Evolutionary conservation across 2,113 vertebrate genomes (phyloP).

Genomic region (Paramormyrops kingsleyae): DNA sequence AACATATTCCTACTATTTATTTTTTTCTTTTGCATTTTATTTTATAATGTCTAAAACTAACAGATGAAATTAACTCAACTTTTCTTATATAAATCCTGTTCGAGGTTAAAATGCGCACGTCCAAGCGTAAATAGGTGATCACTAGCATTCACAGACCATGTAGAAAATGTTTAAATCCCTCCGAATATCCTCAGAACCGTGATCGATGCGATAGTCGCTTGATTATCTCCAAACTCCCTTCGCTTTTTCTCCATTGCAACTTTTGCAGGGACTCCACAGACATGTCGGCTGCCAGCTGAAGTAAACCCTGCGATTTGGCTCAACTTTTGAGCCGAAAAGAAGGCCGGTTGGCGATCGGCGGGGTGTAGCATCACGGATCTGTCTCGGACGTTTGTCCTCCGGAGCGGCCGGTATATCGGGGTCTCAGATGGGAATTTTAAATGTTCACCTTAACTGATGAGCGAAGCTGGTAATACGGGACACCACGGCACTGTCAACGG

Average conservation of each 20-base stretch:
- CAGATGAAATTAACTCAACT: background rate
- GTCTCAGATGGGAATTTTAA: constrained; percentile 59
- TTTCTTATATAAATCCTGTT: background rate
- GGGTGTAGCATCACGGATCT: constrained; percentile 23
- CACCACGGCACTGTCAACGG: constrained; percentile 72
- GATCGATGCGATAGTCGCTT: constrained; percentile 75
- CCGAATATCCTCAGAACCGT: constrained; percentile 5
- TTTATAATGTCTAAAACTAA: background rate
- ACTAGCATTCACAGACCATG: background rate
- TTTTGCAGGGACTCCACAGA: constrained; percentile 83
- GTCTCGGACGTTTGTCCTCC: constrained; percentile 12
- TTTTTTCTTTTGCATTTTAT: background rate
- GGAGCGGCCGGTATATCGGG: constrained; percentile 35
- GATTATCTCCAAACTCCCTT: constrained; percentile 77
- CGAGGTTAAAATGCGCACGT: background rate
- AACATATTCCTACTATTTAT: background rate
- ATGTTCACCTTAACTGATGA: constrained; percentile 53
- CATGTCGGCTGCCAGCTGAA: constrained; percentile 81
- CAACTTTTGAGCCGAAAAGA: constrained; percentile 48
- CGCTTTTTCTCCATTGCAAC: constrained; percentile 71
- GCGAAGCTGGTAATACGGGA: constrained; percentile 80
- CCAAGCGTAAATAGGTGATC: background rate
- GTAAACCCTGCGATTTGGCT: constrained; percentile 59
- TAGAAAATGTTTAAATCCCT: background rate
- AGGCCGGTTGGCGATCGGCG: constrained; percentile 13